Conservation (phyloP, 2,797 vertebrate genomes). For the Notamacropus eugenii region DNA sequence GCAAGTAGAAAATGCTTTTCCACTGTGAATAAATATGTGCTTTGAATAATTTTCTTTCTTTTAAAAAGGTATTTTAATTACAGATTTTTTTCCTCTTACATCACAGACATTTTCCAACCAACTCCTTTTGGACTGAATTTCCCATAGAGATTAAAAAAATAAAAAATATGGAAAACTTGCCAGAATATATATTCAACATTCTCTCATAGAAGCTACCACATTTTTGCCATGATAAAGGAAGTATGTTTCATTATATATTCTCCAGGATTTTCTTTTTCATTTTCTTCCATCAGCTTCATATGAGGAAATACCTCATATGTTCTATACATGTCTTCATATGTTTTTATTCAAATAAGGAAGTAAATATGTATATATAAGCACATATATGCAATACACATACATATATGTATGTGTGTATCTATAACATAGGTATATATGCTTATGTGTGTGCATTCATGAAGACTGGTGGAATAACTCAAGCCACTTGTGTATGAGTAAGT, state of each 20-base stretch:
- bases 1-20: neutral
- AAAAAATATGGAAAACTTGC: neutral
- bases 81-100: neutral
- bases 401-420: neutral
- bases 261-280: neutral
- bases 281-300: neutral
- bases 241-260: neutral
- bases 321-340: neutral
- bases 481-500: neutral
- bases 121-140: neutral
- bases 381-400: too few relatives aligned
- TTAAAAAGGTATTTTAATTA: neutral
- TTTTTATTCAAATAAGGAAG: neutral
- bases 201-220: neutral
- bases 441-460: neutral
- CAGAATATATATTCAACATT: neutral
- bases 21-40: neutral
- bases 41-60: neutral
- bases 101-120: neutral
- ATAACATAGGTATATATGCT: too few relatives aligned
- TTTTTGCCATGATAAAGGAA: neutral
- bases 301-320: neutral
- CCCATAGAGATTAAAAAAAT: neutral
- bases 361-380: neutral
- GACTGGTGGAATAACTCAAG: neutral